Evolutionary conservation across 2,888 invertebrate species (phyloP).

Genomic region (Ischnura elegans): DNA sequence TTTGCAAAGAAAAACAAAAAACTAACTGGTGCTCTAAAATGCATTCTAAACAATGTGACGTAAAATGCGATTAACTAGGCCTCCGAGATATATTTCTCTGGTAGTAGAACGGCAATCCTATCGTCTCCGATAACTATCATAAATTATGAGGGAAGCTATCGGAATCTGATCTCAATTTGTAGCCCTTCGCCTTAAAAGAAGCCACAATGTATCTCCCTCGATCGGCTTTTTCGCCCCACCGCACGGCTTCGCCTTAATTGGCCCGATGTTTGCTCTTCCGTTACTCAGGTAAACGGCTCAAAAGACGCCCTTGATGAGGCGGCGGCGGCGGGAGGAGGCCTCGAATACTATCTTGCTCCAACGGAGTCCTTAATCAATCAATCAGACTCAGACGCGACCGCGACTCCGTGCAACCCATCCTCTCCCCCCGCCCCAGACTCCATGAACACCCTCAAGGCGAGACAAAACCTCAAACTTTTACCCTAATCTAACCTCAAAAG

Average conservation of each 20-base stretch:
- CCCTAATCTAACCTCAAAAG: no score
- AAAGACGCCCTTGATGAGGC: background rate
- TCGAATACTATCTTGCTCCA: background rate
- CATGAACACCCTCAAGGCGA: no score
- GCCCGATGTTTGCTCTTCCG: background rate
- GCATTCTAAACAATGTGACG: no score
- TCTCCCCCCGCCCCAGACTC: background rate
- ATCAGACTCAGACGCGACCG: background rate
- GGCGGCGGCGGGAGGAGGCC: background rate
- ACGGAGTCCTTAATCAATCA: background rate
- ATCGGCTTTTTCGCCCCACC: background rate
- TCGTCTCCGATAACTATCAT: no score
- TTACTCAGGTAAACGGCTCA: background rate
- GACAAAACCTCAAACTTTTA: no score
- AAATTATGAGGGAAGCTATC: no score
- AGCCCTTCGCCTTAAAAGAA: background rate
- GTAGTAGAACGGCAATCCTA: no score
- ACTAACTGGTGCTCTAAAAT: no score
- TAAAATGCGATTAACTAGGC: no score
- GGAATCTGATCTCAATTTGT: no score
- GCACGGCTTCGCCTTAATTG: background rate
- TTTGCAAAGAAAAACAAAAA: no score
- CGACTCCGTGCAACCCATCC: background rate
- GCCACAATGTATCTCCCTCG: background rate
- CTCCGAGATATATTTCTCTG: no score